Conservation (phyloP, 1,140 invertebrate species). For the Dinoponera quadriceps region DNA sequence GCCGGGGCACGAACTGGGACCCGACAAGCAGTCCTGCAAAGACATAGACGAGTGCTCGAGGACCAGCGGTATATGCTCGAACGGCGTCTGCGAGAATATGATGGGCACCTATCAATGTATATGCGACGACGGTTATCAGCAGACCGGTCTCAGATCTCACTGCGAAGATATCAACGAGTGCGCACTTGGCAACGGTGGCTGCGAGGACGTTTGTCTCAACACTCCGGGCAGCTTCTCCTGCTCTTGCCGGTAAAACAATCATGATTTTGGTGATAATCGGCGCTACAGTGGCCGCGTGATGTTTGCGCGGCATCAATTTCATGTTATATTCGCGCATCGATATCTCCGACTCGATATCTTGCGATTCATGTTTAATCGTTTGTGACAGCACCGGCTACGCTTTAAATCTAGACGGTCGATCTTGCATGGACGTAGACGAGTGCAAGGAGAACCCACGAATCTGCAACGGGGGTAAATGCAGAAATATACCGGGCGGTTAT, state of each 20-base stretch:
- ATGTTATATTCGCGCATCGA: no score
- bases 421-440: conserved; percentile 91
- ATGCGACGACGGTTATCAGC: conserved; percentile 93
- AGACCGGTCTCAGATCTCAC: conserved; percentile 88
- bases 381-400: conserved; percentile 88
- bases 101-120: conserved; percentile 95
- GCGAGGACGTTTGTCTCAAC: conserved; percentile 89
- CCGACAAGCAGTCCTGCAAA: conserved; percentile 89
- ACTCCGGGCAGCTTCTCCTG: conserved; percentile 87
- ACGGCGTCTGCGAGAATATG: conserved; percentile 94
- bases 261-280: background rate
- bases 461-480: conserved; percentile 94
- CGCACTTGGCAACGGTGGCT: conserved; percentile 87
- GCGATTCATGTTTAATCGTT: background rate
- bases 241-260: conserved; percentile 82
- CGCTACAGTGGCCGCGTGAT: no score
- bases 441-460: conserved; percentile 92
- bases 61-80: conserved; percentile 93
- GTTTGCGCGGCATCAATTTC: no score
- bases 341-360: no score
- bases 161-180: conserved; percentile 90
- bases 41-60: conserved; percentile 90
- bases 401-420: conserved; percentile 88
- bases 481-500: conserved; percentile 92
- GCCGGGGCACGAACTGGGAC: conserved; percentile 88